These are phyloP conservation scores for Ptychobarbus kaznakovi DNA, from an alignment of 2,797 vertebrate species.

Conservation along the genomic window DNA sequence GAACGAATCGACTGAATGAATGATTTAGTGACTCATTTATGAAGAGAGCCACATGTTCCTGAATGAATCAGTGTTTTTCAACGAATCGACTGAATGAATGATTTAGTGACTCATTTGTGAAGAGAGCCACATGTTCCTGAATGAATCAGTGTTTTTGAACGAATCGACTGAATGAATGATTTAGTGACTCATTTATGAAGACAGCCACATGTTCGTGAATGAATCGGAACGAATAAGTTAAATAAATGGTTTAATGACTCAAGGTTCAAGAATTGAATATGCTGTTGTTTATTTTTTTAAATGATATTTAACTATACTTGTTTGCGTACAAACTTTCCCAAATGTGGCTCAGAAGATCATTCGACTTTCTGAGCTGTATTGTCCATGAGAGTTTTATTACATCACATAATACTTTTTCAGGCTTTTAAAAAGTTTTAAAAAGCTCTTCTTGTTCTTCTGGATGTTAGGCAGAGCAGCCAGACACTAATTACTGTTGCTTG, in stretches of 20 bases:
- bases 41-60: no score
- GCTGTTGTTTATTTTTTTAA: neutral
- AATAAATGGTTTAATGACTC: neutral
- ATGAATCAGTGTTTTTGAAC: no score
- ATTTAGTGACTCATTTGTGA: neutral
- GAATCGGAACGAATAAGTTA: no score
- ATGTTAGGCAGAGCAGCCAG: neutral
- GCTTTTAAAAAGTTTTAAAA: neutral
- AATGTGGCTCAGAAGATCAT: neutral
- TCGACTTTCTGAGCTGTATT: neutral
- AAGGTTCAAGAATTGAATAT: neutral
- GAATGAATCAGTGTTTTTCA: no score
- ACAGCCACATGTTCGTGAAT: no score
- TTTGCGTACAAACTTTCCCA: neutral
- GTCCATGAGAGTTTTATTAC: neutral
- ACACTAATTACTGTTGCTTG: constrained; percentile 8
- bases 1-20: no score
- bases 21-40: no score
- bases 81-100: no score
- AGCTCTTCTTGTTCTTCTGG: neutral
- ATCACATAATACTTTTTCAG: neutral
- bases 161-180: no score
- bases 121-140: neutral
- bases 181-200: neutral
- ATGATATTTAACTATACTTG: neutral